Conservation (phyloP, 2,888 invertebrate genomes). For the Antitype chi region DNA sequence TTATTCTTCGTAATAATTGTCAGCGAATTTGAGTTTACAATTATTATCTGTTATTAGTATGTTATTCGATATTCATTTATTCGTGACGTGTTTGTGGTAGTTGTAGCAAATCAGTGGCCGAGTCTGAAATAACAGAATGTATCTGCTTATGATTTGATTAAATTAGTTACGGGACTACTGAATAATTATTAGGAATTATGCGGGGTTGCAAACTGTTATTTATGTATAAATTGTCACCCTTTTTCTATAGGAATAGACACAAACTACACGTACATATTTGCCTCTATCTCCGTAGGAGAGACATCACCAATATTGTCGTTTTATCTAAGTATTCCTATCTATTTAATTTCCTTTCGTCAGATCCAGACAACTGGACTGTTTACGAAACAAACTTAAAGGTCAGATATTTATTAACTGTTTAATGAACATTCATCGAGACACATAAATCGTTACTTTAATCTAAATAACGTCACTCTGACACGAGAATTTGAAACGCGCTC, state of each 20-base stretch:
- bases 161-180: not conserved
- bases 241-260: not conserved
- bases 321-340: not conserved
- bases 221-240: not conserved
- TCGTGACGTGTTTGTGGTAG: not conserved
- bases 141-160: slow-evolving; percentile 11
- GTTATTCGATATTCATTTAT: slow-evolving; percentile 24
- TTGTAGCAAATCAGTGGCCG: not conserved
- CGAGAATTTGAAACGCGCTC: slow-evolving; percentile 37
- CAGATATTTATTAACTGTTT: slow-evolving; percentile 19
- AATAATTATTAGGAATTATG: not conserved
- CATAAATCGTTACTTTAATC: slow-evolving; percentile 46
- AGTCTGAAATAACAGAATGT: not conserved
- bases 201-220: not conserved
- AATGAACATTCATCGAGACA: slow-evolving; percentile 52
- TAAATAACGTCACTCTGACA: slow-evolving; percentile 43
- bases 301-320: not conserved
- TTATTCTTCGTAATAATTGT: slow-evolving; percentile 1
- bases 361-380: not conserved
- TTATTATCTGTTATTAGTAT: slow-evolving; percentile 3
- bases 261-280: not conserved
- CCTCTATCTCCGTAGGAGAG: not conserved
- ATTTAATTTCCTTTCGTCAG: not conserved
- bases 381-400: not conserved
- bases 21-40: slow-evolving; percentile 4